phyloP scores from a whole-genome alignment of 2,113 vertebrate species.

The Capricornis sumatraensis region DNA sequence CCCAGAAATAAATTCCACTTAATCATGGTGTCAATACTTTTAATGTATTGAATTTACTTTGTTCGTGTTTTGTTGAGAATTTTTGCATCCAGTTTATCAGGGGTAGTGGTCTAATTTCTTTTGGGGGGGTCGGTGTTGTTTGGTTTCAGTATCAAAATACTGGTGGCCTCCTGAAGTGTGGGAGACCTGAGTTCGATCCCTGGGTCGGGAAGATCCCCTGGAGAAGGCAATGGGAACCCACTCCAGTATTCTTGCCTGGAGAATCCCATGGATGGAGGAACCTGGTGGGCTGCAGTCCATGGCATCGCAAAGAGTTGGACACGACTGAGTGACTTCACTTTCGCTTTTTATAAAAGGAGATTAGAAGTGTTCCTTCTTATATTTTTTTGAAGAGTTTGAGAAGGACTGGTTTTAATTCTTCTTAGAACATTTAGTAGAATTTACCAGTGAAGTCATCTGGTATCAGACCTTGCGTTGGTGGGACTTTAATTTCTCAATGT shows the following conservation, averaged over 20 bases:
- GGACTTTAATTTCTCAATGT: neutral
- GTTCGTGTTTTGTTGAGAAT: neutral
- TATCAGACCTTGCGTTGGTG: neutral
- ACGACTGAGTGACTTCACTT: no score
- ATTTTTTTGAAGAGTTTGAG: neutral
- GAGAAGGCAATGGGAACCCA: no score
- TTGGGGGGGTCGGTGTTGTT: neutral
- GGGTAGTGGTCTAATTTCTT: neutral
- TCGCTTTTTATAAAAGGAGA: neutral
- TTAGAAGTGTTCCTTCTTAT: neutral
- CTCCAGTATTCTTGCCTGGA: no score
- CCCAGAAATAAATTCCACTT: neutral
- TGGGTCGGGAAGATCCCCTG: no score
- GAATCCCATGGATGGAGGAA: no score
- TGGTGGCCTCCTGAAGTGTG: neutral
- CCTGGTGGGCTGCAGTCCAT: no score
- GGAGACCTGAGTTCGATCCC: no score
- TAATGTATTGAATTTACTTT: neutral
- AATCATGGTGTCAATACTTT: neutral
- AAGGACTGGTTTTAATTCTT: neutral
- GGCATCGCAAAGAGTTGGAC: no score
- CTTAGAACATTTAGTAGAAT: neutral
- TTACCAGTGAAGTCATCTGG: neutral
- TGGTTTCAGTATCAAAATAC: neutral
- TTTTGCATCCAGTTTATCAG: neutral